A percentile compares a stretch with the other conserved stretches of the same genome.
These are phyloP conservation scores for Nerophis ophidion DNA, from an alignment of 2,113 vertebrate genomes.

Conservation along the genomic window DNA sequence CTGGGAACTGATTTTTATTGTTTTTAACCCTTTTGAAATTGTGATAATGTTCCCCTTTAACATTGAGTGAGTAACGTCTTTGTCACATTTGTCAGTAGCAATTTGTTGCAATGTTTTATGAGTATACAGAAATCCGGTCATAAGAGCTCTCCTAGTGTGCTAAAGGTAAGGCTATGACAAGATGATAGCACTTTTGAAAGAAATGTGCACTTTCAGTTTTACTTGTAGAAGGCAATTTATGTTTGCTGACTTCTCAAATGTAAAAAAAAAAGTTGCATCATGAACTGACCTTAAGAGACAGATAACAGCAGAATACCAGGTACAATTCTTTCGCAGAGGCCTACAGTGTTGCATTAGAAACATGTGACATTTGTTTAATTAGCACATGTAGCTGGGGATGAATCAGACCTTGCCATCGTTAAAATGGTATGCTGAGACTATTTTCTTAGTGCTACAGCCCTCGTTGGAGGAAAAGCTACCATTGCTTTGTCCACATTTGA, in stretches of 20 bases:
- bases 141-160: constrained; percentile 4
- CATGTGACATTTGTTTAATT: constrained; percentile 67
- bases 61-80: neutral
- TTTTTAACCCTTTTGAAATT: too few species aligned
- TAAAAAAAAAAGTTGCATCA: constrained; percentile 19
- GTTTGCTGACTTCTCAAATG: constrained; percentile 2
- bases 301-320: constrained; percentile 50
- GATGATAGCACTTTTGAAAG: neutral
- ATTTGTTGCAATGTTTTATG: neutral
- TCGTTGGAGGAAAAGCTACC: constrained; percentile 47
- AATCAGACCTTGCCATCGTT: constrained; percentile 22
- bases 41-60: too few species aligned
- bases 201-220: constrained; percentile 3
- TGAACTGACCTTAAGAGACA: constrained; percentile 23
- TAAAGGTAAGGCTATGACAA: constrained; percentile 22
- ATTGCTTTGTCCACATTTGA: too few species aligned
- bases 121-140: constrained; percentile 4
- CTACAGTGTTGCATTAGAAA: constrained; percentile 42
- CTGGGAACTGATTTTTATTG: too few species aligned
- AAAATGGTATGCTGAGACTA: constrained; percentile 12
- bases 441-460: constrained; percentile 24
- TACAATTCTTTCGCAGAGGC: constrained; percentile 45
- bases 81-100: neutral
- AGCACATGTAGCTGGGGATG: constrained; percentile 42
- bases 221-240: constrained; percentile 22